A percentile compares a stretch with the other conserved stretches of the same genome.
Evolutionary conservation across 2,113 vertebrate genomes (phyloP).

Genomic region (Mesocricetus auratus): DNA sequence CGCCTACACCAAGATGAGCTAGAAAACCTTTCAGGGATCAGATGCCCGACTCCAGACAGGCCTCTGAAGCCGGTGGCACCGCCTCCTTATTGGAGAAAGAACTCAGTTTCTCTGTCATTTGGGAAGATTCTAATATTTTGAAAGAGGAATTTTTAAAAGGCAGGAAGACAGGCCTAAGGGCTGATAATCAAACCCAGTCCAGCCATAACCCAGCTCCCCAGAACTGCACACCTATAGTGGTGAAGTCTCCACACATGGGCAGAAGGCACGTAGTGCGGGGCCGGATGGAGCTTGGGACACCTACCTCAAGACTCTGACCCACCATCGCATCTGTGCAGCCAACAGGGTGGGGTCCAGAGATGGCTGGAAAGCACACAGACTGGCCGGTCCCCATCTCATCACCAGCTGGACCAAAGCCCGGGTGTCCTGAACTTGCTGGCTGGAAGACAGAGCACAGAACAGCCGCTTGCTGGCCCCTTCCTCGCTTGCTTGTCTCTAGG

Average conservation of each 20-base stretch:
- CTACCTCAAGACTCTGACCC: conserved; percentile 84
- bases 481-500: neutral
- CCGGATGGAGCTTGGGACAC: neutral
- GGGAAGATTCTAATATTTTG: neutral
- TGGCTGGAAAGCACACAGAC: conserved; percentile 81
- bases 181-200: neutral
- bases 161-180: neutral
- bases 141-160: conserved; percentile 1
- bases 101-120: neutral
- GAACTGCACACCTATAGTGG: fast-evolving
- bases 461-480: neutral
- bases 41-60: neutral
- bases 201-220: neutral
- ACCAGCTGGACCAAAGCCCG: neutral
- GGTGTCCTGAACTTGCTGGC: conserved; percentile 20
- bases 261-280: neutral
- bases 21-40: neutral
- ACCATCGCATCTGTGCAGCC: conserved; percentile 88
- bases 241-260: neutral
- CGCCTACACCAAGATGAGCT: neutral
- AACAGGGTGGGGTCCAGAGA: conserved; percentile 81
- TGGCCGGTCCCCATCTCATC: conserved; percentile 81
- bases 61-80: neutral
- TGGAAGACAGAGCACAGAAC: conserved; percentile 59
- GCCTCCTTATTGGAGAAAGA: neutral